Base-by-base conservation (phyloP, 2,797 vertebrate genomes). In the Hozukius guyotensis region DNA sequence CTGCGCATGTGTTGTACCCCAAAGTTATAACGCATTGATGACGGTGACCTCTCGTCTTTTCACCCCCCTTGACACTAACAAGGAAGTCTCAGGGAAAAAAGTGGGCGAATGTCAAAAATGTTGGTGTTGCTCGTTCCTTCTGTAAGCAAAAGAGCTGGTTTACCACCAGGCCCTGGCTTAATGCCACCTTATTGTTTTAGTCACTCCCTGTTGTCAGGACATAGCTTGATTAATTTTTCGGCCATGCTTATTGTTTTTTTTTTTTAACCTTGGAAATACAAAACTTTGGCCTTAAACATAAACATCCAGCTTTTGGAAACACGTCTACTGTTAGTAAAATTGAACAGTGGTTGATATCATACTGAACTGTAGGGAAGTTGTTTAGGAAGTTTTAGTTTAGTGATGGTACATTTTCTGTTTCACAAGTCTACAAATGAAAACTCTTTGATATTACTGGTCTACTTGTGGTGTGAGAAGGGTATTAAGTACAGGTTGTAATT, bases 151-250 rank as follows among this genome's bases (percentile, higher is more conserved):
- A 60, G 38, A 74, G 22, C 22, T 8, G 1, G 8, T 81, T 80
- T 42, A 69, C 29, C 46, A 31, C 34, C 52, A 69, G 32, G 32
- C 13, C 29, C 4, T 73, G 68, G 65, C 64, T 53, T n/a, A 32
- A 31, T 57, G 74, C 69, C 49, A 34, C 0, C 0, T 31, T 80
- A 76, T 86, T 84, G 78, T 87, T 86, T 67, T 32, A 65, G 29
- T 13, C 61, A 13, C 66, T 57, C 90, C 82, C 77, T 89, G 82
- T 77, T 72, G 64, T 78, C 52, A 66, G 68, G 63, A 74, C 6
- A 1, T 13, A 4, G 62, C 12, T 46, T 46, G 34, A 55, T 57
- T 71, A 0, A 27, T 36, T 65, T 67, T 3, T 8, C 27, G 46
- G 6, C 10, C 24, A 20, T 67, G n/a, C 14, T 13, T 18, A 4